Evolutionary conservation across 2,797 vertebrate species (phyloP), one percentile per base, ranked within the genome.

Genomic region (Pogonophryne albipinna): DNA sequence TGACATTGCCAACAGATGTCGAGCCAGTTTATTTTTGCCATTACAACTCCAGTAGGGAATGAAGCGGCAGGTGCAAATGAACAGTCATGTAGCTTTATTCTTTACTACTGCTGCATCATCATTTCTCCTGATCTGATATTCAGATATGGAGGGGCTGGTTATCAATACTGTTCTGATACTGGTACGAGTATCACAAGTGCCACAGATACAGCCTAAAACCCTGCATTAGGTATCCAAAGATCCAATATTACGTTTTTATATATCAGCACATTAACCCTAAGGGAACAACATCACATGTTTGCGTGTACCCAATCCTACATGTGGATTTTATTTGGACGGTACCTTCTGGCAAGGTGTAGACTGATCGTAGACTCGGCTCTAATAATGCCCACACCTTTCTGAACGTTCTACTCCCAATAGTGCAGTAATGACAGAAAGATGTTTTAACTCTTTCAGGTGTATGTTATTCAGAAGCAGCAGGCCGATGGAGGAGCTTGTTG

Each of bases 1-100:
- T 87, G 89, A 89, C 89, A 87, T 86, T 91, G 89, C 92, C 91
- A 94, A 91, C 93, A 94, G 92, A 94, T 95, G 94, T 94, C 74
- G 78, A 90, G 84, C 86, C 87, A 89, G 87, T 93, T 91, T 90
- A 83, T 93, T 91, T 92, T 89, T 91, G 91, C 87, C 89, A 89
- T 91, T 91, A 90, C 80, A 88, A 85, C 89, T 91, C 85, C 77
- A 83, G 90, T 71, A 88, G 87, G 83, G 85, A 89, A 87, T 81
- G 86, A 87, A 91, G 77, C 71, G 71, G 85, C 90, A 91, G 86
- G 89, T 91, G 91, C 87, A 91, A 91, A 89, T 81, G 82, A 87
- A 77, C 76, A 44, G 70, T 64, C 74, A 55, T 66, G 50, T 49
- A 67, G 74, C 49, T 76, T 90, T 85, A 61, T 69, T 89, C 70